Percentiles rank a stretch among this genome's conserved stretches.
Evolutionary conservation across 2,888 invertebrate species (phyloP).

Genomic region (Anoplius nigerrimus): DNA sequence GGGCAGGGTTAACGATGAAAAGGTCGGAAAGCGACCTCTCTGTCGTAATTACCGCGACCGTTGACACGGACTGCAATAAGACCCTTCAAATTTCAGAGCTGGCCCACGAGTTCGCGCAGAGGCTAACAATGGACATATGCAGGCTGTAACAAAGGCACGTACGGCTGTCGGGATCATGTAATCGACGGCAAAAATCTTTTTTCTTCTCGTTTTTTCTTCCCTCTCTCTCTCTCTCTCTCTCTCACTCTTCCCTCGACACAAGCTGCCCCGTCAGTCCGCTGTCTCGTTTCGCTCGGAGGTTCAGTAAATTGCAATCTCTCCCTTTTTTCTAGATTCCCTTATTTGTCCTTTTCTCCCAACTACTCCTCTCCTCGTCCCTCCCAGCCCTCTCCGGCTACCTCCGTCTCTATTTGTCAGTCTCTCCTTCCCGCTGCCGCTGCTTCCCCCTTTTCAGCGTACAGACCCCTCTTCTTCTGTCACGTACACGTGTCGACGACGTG

Average conservation of each 20-base stretch:
- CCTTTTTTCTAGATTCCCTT: slow-evolving; percentile 52
- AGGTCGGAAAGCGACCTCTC: too few species aligned
- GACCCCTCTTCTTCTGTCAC: slow-evolving; percentile 41
- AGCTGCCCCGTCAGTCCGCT: slow-evolving; percentile 43
- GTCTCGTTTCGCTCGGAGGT: slow-evolving; percentile 50
- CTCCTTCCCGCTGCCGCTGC: neutral
- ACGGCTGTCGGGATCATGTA: slow-evolving; percentile 34
- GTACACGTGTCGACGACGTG: slow-evolving; percentile 46
- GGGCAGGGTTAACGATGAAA: too few species aligned
- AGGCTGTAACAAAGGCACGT: slow-evolving; percentile 1
- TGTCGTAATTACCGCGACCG: too few species aligned
- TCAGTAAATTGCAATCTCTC: slow-evolving; percentile 54
- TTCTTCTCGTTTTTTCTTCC: slow-evolving; percentile 3
- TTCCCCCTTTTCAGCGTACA: slow-evolving; percentile 36
- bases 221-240: slow-evolving; percentile 14
- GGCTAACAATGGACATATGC: neutral
- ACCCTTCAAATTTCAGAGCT: too few species aligned
- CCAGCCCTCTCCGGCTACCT: slow-evolving; percentile 19
- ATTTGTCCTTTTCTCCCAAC: slow-evolving; percentile 36
- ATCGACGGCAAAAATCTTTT: slow-evolving; percentile 32
- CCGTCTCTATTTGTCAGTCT: slow-evolving; percentile 6
- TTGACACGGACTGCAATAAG: too few species aligned
- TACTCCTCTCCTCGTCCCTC: slow-evolving; percentile 13
- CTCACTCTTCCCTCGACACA: neutral
- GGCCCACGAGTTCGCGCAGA: too few species aligned